These are phyloP conservation scores for Aphelocoma coerulescens DNA, from an alignment of 2,113 vertebrate genomes.

Conservation along the genomic window DNA sequence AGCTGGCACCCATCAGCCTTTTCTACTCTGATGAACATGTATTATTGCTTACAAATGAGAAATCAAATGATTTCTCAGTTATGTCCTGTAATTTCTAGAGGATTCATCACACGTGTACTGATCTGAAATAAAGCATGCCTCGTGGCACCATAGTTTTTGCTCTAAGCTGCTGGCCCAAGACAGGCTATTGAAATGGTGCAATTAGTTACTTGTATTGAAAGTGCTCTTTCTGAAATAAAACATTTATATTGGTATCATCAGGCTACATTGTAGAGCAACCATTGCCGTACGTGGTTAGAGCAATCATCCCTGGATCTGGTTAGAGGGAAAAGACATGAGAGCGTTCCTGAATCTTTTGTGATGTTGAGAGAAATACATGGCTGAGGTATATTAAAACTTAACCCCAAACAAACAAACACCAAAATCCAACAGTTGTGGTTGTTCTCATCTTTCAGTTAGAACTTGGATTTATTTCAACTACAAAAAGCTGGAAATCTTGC, in stretches of 20 bases:
- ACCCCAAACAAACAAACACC: background rate
- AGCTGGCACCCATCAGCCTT: background rate
- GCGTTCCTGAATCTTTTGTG: background rate
- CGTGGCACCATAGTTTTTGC: background rate
- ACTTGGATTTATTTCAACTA: background rate
- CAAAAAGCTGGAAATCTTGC: background rate
- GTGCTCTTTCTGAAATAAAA: background rate
- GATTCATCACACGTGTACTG: rapidly evolving
- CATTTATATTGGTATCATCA: background rate
- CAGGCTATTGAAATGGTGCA: background rate
- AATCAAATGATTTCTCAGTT: background rate
- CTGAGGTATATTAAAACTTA: background rate
- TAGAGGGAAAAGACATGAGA: background rate
- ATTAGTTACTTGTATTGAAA: background rate
- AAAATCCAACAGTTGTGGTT: background rate
- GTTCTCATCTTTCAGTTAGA: background rate
- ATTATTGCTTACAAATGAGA: background rate
- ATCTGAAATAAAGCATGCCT: background rate
- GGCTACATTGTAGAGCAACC: background rate
- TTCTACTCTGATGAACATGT: background rate
- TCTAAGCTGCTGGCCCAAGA: background rate
- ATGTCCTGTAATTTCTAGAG: background rate
- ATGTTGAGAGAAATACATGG: background rate
- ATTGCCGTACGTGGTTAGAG: background rate
- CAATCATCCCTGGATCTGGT: background rate